Conservation (phyloP, 92 coral and sea anemone genomes). For the Pocillopora meandrina region DNA sequence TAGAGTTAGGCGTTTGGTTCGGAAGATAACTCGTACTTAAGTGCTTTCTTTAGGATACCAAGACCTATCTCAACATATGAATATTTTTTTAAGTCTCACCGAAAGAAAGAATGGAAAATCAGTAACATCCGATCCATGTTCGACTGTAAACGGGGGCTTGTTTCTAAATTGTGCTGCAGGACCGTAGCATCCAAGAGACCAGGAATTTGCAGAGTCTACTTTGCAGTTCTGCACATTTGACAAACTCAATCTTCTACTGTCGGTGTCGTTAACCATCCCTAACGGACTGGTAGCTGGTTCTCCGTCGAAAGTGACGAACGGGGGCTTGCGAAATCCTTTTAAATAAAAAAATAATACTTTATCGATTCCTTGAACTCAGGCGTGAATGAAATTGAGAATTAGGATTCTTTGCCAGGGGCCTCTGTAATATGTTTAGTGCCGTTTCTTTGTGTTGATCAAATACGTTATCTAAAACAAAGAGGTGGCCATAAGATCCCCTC, state of each 20-base stretch:
- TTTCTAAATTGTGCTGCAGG: not conserved
- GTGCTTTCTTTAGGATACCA: not conserved
- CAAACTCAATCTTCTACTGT: not conserved
- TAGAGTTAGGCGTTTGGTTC: too few species aligned
- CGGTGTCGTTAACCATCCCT: not conserved
- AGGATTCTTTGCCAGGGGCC: too few species aligned
- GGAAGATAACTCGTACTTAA: too few species aligned
- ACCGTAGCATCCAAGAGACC: not conserved
- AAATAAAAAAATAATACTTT: not conserved
- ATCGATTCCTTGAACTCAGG: too few species aligned
- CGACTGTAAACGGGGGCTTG: not conserved
- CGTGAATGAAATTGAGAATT: too few species aligned
- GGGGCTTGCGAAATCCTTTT: not conserved
- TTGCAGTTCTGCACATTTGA: not conserved
- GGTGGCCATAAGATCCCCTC: too few species aligned
- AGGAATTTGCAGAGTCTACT: not conserved
- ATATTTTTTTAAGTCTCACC: not conserved
- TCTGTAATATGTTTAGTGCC: too few species aligned
- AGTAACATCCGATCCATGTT: not conserved
- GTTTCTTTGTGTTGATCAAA: too few species aligned
- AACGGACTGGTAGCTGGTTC: not conserved
- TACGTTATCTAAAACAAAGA: too few species aligned
- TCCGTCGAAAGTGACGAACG: not conserved
- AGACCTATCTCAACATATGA: not conserved
- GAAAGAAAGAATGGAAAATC: constrained; percentile 1